Conservation (phyloP, 2,888 invertebrate species). For the Drosophila monieri region DNA sequence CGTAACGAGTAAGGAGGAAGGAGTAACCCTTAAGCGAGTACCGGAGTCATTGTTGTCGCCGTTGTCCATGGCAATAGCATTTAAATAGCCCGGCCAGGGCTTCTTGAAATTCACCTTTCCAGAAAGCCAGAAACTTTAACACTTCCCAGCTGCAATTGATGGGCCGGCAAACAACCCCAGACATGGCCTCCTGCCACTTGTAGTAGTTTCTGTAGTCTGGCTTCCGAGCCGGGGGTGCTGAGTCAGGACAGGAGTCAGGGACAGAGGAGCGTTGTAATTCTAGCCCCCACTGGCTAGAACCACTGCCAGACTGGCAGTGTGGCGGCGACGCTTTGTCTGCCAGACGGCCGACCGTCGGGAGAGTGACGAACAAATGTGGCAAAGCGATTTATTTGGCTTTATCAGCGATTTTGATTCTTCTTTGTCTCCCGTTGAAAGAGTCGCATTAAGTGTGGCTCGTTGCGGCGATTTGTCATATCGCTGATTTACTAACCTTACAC, state of each 20-base stretch:
- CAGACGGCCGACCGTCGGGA: conserved; percentile 22
- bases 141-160: conserved; percentile 26
- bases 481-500: conserved; percentile 75
- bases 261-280: conserved; percentile 55
- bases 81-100: conserved; percentile 41
- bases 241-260: not conserved
- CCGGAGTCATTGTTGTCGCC: conserved; percentile 52
- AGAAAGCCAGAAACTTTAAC: conserved; percentile 39
- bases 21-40: not conserved
- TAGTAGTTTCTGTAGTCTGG: conserved; percentile 35
- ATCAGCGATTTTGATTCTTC: conserved; percentile 68
- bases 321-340: conserved; percentile 65
- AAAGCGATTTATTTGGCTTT: conserved; percentile 73
- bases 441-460: conserved; percentile 45
- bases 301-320: conserved; percentile 18
- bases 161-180: conserved; percentile 52
- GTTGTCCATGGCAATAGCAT: conserved; percentile 73
- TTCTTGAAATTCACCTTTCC: conserved; percentile 47
- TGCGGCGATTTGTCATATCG: conserved; percentile 70
- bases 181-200: conserved; percentile 5
- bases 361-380: conserved; percentile 41
- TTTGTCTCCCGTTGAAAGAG: conserved; percentile 51
- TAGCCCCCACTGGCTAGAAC: conserved; percentile 25
- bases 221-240: conserved; percentile 8
- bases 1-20: not conserved